phyloP scores from a whole-genome alignment of 1,140 invertebrate genomes.

The Prorops nasuta region DNA sequence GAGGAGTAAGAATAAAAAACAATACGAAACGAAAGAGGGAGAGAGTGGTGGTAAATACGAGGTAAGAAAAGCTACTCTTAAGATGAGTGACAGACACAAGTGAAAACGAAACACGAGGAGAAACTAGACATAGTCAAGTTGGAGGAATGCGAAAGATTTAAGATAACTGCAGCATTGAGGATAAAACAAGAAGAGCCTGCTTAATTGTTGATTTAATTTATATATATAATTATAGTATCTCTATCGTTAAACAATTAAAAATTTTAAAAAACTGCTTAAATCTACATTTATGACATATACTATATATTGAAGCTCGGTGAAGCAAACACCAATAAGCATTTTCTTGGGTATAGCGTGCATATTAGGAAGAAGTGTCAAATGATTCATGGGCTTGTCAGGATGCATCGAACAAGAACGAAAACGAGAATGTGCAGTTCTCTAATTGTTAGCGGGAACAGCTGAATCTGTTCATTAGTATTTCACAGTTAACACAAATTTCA shows the following conservation, averaged over 20 bases:
- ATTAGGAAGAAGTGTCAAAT: conserved; percentile 9
- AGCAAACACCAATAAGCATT: conserved; percentile 4
- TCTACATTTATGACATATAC: neutral
- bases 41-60: conserved; percentile 10
- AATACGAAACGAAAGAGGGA: neutral
- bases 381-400: conserved; percentile 3
- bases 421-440: neutral
- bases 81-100: neutral
- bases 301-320: conserved; percentile 1
- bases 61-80: conserved; percentile 4
- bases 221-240: too few species aligned
- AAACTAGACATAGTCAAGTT: conserved; percentile 4
- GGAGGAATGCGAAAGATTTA: conserved; percentile 28
- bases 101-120: neutral
- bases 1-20: conserved; percentile 8
- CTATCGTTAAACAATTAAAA: too few species aligned
- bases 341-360: conserved; percentile 7
- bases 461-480: conserved; percentile 36
- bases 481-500: conserved; percentile 27
- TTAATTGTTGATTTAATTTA: too few species aligned
- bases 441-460: conserved; percentile 15
- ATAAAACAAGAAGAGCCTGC: conserved; percentile 1
- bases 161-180: conserved; percentile 14
- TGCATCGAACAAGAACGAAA: neutral
- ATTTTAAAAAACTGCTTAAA: conserved; percentile 8